Evolutionary conservation across 2,797 vertebrate species (phyloP).

Genomic region (Rhinoraja longicauda): DNA sequence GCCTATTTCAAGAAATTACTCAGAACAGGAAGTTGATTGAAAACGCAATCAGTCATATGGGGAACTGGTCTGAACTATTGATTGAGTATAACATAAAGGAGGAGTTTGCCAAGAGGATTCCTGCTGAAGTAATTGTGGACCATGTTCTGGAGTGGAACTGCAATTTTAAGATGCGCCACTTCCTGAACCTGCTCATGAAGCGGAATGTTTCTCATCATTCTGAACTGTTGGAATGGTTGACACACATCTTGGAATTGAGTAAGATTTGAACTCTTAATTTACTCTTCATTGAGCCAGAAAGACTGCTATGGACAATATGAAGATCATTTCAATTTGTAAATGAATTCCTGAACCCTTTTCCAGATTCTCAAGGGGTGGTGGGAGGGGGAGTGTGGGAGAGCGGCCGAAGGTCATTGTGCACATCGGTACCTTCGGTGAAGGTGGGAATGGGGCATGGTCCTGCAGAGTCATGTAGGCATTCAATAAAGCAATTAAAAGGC

Average conservation of each 20-base stretch:
- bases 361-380: no score
- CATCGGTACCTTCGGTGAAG: no score
- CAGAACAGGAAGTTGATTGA: constrained; percentile 12
- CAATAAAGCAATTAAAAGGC: no score
- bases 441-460: no score
- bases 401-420: no score
- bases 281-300: not conserved
- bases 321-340: not conserved
- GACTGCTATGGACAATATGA: no score
- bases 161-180: constrained; percentile 26
- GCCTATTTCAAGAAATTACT: not conserved
- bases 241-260: not conserved
- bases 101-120: not conserved
- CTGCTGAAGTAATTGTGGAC: constrained; percentile 11
- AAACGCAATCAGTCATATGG: not conserved
- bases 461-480: no score
- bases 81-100: not conserved
- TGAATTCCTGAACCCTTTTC: not conserved
- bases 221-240: not conserved
- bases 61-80: not conserved
- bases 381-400: no score
- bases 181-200: not conserved
- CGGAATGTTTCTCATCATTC: not conserved
- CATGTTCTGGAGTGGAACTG: constrained; percentile 14
- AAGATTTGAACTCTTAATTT: constrained; percentile 20